Percentiles rank a stretch among this genome's conserved stretches.
phyloP scores from a whole-genome alignment of 2,888 invertebrate species.

The Catocala sponsa region DNA sequence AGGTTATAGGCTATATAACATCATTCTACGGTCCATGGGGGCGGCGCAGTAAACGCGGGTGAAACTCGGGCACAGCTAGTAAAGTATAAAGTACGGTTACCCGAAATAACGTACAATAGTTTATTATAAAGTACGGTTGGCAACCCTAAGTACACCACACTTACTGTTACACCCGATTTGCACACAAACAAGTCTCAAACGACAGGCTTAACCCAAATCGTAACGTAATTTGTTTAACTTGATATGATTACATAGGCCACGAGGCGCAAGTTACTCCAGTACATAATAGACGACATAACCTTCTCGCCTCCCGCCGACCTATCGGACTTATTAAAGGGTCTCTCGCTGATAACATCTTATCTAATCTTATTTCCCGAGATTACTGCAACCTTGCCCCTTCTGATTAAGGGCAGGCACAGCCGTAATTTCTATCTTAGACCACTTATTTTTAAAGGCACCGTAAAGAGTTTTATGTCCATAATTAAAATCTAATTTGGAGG shows the following conservation, averaged over 20 bases:
- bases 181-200: conserved; percentile 2
- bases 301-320: conserved; percentile 55
- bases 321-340: conserved; percentile 64
- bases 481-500: conserved; percentile 47
- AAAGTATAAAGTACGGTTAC: no score
- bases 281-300: conserved; percentile 52
- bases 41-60: no score
- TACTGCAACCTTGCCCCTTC: conserved; percentile 54
- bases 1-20: no score
- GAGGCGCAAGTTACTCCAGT: conserved; percentile 44
- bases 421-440: conserved; percentile 55
- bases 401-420: conserved; percentile 54
- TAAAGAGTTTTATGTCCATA: conserved; percentile 48
- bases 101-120: no score
- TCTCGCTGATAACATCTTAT: conserved; percentile 54
- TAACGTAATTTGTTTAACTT: conserved; percentile 29
- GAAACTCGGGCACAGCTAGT: no score
- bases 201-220: conserved; percentile 7
- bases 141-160: no score
- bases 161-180: no score
- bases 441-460: conserved; percentile 44
- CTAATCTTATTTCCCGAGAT: conserved; percentile 54
- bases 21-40: no score
- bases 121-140: no score
- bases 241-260: conserved; percentile 44